Percentiles rank a stretch among this genome's conserved stretches.
These are phyloP conservation scores for Eupelmus urozonus DNA, from an alignment of 2,888 invertebrate genomes.

Conservation along the genomic window DNA sequence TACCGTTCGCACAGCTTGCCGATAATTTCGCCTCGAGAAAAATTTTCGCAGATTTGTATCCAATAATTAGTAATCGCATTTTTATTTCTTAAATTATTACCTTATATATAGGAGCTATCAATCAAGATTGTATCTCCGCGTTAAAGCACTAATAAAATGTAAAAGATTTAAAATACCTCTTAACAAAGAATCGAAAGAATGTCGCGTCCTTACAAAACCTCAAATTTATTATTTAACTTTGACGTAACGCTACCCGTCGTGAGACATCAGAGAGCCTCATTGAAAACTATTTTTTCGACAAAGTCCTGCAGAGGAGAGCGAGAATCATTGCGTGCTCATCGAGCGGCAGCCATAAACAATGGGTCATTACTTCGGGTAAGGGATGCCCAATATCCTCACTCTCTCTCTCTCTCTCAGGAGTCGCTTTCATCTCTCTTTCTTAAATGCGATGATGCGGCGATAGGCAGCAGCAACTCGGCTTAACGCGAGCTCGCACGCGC, in stretches of 20 bases:
- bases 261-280: too few species aligned
- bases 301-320: conserved; percentile 59
- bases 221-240: too few species aligned
- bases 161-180: background rate
- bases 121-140: too few species aligned
- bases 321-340: conserved; percentile 73
- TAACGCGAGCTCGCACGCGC: conserved; percentile 57
- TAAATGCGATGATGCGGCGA: conserved; percentile 65
- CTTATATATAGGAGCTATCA: too few species aligned
- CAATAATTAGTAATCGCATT: background rate
- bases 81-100: background rate
- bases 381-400: conserved; percentile 75
- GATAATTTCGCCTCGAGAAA: conserved; percentile 5
- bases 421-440: conserved; percentile 57
- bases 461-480: conserved; percentile 62
- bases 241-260: too few species aligned
- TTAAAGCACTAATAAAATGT: background rate
- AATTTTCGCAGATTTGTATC: background rate
- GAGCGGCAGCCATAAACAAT: conserved; percentile 74
- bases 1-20: conserved; percentile 14
- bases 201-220: conserved; percentile 1
- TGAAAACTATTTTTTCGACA: conserved; percentile 55
- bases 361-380: conserved; percentile 75
- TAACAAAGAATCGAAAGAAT: conserved; percentile 1
- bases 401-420: too few species aligned